Base-by-base conservation (phyloP, 1,140 invertebrate genomes). In the Drosophila nebulosa region DNA sequence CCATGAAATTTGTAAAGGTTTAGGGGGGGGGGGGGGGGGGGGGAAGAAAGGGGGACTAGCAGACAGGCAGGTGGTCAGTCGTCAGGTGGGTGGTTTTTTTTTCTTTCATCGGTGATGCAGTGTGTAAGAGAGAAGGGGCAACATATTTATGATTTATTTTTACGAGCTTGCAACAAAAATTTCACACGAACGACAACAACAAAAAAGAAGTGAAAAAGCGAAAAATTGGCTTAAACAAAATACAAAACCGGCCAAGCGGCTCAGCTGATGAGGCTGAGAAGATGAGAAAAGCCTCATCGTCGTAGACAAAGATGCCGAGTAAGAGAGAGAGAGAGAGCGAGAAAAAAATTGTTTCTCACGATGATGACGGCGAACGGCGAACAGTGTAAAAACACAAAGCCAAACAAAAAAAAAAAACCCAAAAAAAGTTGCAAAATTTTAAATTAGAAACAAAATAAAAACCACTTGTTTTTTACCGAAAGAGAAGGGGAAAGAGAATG, bases 261-360 rank as follows among this genome's bases (percentile, higher is more conserved):
- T 46, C 69, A 74, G 70, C 71, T 65, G 69, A 36, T 53, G 35
- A 36, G 18, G 30, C 21, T 35, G 26, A 16, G 39, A 12, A 26
- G 42, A 16, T 57, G 35, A n/a, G 30, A 35, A 35, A 51, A 57
- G 36, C n/a, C 7, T 22, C 27, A 24, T 14, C 53, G 30, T 57
- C 10, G 55, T 18, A 3, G 4, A 57, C 7, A n/a, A 4, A 57
- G 32, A 32, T 12, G 27, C 16, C 14, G 26, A 27, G 32, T 26
- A 22, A 14, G 30, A 27, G 42, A 18, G 30, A 27, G 66, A 14
- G 32, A 32, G 30, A 64, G 32, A 30, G n/a, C n/a, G 21, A 53
- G 61, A 10, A 9, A 24, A 72, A 80, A 74, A 81, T 69, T 78
- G 35, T 65, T 78, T 83, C 74, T 78, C 67, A 78, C 79, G 74